Evolutionary conservation across 2,888 invertebrate genomes (phyloP), one percentile per base, ranked within the genome.

Genomic region (Clanis bilineata): DNA sequence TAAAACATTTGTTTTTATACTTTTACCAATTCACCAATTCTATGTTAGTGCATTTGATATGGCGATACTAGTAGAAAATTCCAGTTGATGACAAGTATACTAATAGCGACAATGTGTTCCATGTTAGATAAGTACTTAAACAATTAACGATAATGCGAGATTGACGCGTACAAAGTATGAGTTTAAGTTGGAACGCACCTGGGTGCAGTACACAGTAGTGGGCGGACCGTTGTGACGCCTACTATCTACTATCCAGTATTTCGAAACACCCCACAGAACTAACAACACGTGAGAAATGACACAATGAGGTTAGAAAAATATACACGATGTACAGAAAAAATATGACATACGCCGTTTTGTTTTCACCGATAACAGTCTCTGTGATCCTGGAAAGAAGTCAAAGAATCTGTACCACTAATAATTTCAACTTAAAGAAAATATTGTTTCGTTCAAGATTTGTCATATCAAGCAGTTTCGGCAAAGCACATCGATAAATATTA

Each of bases 201-300:
- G 86, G 87, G 82, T 82, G 84, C 83, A 83, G 76, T 71, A 78
- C 82, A 83, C 83, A 83, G 76, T 71, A 78, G 88, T 87, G 83
- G 87, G 90, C 79, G 86, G 82, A 78, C 74, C 71, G 68, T 70
- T 69, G 77, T 74, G 70, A 76, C 76, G 78, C 77, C 82, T 83
- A 32, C 9, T 81, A 77, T 76, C 73, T 71, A 65, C 65, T 70
- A 70, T 69, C 72, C 62, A 54, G 25, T 59, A 71, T 77, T 78
- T 82, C 76, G 77, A 80, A 83, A 81, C 72, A 70, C 68, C 69
- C 71, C 70, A 76, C 70, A 74, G 70, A 71, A 63, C 69, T 67
- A 66, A 72, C 71, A 72, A 80, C 76, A 76, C 80, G 78, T 74
- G 73, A 77, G 76, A 80, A 78, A 76, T 69, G 75, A 75, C 70